Evolutionary conservation across 2,113 vertebrate species (phyloP), one percentile per base, ranked within the genome.

Genomic region (Myxocyprinus asiaticus): DNA sequence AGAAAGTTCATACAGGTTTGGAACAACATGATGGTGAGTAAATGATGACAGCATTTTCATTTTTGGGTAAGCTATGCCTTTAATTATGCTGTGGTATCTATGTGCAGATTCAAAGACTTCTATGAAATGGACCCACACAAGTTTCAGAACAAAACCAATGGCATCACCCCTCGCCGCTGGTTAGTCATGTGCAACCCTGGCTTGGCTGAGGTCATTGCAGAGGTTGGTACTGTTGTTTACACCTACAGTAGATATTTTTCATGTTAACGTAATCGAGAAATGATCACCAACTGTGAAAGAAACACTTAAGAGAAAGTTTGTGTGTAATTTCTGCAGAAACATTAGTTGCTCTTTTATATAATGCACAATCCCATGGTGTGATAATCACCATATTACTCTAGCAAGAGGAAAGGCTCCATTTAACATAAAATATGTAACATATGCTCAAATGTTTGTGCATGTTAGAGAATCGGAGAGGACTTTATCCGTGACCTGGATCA

Each of bases 141-240:
- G 82, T 97, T 97, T 88, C 96, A 97, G 86, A 97, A 97, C 87
- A 97, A 97, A 87, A 97, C 96, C 76, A 97, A 97, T 0, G 96
- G 96, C 66, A 97, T 97, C 85, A 97, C 96, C n/a, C 96, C 96
- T 1, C 94, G 96, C 14, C 96, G 96, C 76, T 97, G 96, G 96
- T 88, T 97, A 81, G 94, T 96, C 9, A 91, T 97, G 89, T 97
- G 95, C 85, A 97, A 97, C 87, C 94, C 96, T 0, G 95, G 96
- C 7, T 90, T 97, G 85, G 96, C 96, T 3, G 96, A 97, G 83
- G 86, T 95, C 90, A 96, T 97, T 45, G 96, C 96, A 0, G 96
- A 97, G 95, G 96, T 97, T 55, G 90, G 90, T 10, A 5, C 5
- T 4, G 47, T 64, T 12, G 42, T 33, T 33, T 33, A 33, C 22